Evolutionary conservation across 1,140 invertebrate genomes (phyloP).

Genomic region (Luehdorfia chinensis): DNA sequence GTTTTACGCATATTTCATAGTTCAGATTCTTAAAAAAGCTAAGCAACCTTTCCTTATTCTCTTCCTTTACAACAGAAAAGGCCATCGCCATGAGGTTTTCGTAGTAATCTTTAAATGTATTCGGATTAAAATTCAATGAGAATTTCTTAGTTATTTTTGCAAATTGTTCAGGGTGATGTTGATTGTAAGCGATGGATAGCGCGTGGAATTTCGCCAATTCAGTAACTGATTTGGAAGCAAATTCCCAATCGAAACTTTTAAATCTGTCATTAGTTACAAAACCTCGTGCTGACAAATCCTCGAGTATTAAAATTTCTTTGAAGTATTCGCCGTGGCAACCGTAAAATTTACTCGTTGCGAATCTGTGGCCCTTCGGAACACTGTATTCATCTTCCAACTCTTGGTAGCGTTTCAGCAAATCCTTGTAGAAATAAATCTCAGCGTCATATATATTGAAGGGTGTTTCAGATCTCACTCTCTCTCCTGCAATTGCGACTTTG

Average conservation of each 20-base stretch:
- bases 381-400: conserved; percentile 32
- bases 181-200: conserved; percentile 24
- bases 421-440: conserved; percentile 41
- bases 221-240: conserved; percentile 21
- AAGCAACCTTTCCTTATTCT: conserved; percentile 22
- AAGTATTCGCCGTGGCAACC: conserved; percentile 16
- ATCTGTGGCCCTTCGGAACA: conserved; percentile 28
- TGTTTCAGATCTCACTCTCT: conserved; percentile 29
- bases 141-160: background rate
- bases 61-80: conserved; percentile 20
- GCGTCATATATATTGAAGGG: conserved; percentile 30
- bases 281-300: conserved; percentile 23
- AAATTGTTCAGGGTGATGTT: conserved; percentile 22
- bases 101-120: conserved; percentile 13
- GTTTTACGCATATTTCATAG: conserved; percentile 17
- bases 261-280: conserved; percentile 26
- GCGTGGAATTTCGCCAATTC: conserved; percentile 32
- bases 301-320: conserved; percentile 28
- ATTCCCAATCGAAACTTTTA: conserved; percentile 27
- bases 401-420: conserved; percentile 34
- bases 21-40: conserved; percentile 15
- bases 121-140: background rate
- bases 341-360: conserved; percentile 24
- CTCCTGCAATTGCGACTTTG: conserved; percentile 39
- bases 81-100: conserved; percentile 16